Evolutionary conservation across 2,888 invertebrate genomes (phyloP).

Genomic region (Buathra laborator): DNA sequence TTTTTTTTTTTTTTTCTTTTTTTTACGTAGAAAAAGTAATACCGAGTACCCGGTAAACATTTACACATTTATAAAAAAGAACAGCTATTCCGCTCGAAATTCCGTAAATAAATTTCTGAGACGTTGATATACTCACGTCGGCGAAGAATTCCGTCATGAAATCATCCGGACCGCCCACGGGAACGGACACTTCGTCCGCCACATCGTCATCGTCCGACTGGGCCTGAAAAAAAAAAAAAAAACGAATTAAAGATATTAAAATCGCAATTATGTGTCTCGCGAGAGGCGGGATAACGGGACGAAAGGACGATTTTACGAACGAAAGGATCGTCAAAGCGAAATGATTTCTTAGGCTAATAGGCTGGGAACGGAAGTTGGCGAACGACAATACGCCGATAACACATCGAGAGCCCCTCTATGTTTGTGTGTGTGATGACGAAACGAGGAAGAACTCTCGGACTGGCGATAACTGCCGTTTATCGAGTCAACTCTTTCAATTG

Average conservation of each 20-base stretch:
- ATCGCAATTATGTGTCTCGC: not conserved
- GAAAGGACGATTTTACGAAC: not conserved
- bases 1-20: too few relatives aligned
- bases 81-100: too few relatives aligned
- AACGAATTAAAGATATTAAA: conserved; percentile 23
- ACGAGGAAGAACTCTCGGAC: conserved; percentile 14
- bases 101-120: not conserved
- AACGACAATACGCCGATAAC: conserved; percentile 31
- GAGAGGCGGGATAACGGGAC: not conserved
- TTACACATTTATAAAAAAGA: not conserved
- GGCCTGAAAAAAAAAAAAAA: conserved; percentile 89
- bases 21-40: not conserved
- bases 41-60: not conserved
- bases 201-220: conserved; percentile 99
- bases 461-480: conserved; percentile 60
- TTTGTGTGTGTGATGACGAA: conserved; percentile 27
- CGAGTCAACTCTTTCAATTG: conserved; percentile 55
- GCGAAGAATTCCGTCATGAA: conserved; percentile 99
- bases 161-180: conserved; percentile 95
- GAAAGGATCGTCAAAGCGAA: not conserved
- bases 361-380: not conserved
- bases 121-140: conserved; percentile 90
- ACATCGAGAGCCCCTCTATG: conserved; percentile 13
- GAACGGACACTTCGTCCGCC: conserved; percentile 97
- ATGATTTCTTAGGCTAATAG: conserved; percentile 24